A percentile compares a stretch with the other conserved stretches of the same genome.
Conservation (phyloP, 1,140 invertebrate species). For the Phymorhynchus buccinoides region DNA sequence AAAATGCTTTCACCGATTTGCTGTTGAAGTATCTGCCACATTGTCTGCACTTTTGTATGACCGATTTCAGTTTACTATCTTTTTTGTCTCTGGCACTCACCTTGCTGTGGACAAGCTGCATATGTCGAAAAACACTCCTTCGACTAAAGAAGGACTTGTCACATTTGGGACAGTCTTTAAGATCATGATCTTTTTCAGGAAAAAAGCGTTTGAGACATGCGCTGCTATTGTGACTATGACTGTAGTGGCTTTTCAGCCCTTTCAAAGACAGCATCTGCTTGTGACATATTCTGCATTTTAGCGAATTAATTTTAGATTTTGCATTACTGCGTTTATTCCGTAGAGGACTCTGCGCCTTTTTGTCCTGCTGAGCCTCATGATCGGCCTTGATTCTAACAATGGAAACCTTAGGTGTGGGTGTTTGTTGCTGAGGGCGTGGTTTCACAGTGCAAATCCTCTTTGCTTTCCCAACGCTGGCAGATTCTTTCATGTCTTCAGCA, state of each 20-base stretch:
- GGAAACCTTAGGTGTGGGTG: background rate
- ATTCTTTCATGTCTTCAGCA: background rate
- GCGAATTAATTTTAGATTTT: background rate
- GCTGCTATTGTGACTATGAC: background rate
- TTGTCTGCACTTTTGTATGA: background rate
- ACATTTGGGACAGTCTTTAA: background rate
- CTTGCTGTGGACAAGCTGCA: background rate
- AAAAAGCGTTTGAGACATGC: background rate
- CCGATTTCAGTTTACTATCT: background rate
- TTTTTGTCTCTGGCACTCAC: background rate
- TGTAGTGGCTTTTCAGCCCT: background rate
- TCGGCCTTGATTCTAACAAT: background rate
- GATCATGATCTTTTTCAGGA: background rate
- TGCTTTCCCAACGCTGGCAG: background rate
- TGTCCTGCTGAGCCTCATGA: background rate
- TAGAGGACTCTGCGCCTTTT: no score
- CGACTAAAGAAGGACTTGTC: background rate
- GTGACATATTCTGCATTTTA: conserved; percentile 6
- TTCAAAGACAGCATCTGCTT: background rate
- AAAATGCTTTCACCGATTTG: background rate
- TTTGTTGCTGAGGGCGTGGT: background rate
- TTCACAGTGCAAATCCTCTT: background rate
- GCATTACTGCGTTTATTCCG: background rate
- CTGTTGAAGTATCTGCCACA: background rate
- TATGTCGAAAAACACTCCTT: background rate